Percentiles rank a stretch among this genome's conserved stretches.
Conservation (phyloP, 1,140 invertebrate species). For the Drosophila paulistorum region DNA sequence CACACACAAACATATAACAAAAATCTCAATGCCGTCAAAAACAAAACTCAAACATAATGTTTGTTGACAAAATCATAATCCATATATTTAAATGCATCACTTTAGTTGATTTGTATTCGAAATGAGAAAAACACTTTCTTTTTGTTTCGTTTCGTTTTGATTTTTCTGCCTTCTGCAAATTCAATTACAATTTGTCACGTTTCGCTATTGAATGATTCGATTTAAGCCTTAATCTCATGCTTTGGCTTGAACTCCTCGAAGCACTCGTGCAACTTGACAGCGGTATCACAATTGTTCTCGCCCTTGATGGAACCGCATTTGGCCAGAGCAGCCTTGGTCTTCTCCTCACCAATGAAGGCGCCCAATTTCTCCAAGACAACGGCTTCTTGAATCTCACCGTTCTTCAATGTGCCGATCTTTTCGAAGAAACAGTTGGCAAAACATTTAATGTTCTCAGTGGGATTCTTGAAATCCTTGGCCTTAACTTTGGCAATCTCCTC, state of each 20-base stretch:
- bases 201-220: background rate
- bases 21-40: background rate
- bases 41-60: slow-evolving; percentile 4
- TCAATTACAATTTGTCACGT: slow-evolving; percentile 9
- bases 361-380: slow-evolving; percentile 61
- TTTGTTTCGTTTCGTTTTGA: background rate
- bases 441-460: slow-evolving; percentile 72
- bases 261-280: slow-evolving; percentile 59
- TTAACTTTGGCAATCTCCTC: slow-evolving; percentile 62
- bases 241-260: slow-evolving; percentile 58
- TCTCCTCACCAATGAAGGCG: slow-evolving; percentile 63
- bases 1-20: background rate
- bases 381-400: slow-evolving; percentile 54
- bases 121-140: slow-evolving; percentile 1
- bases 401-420: slow-evolving; percentile 62
- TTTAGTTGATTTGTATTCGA: slow-evolving; percentile 7
- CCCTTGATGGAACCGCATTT: slow-evolving; percentile 61
- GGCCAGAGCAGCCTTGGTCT: slow-evolving; percentile 56
- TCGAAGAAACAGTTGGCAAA: slow-evolving; percentile 76
- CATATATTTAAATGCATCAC: slow-evolving; percentile 12
- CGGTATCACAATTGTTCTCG: slow-evolving; percentile 65
- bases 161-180: slow-evolving; percentile 5
- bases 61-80: slow-evolving; percentile 13
- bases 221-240: slow-evolving; percentile 47
- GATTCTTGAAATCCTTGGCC: slow-evolving; percentile 62